Evolutionary conservation across 2,113 vertebrate genomes (phyloP).

Genomic region (Balaenoptera acutorostrata): DNA sequence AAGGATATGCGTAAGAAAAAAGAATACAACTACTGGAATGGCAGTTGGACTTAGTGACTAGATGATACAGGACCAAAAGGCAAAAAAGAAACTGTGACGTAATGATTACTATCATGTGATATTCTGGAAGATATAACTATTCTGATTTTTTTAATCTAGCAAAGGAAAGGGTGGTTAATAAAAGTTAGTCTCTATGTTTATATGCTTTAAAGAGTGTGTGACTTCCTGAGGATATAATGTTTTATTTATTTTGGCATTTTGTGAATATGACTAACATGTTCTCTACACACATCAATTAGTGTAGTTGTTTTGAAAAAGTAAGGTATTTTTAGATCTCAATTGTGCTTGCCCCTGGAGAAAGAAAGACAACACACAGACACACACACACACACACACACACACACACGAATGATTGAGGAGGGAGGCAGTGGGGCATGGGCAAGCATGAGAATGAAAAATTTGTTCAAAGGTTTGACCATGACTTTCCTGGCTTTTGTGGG

Average conservation of each 20-base stretch:
- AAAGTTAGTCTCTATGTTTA: neutral
- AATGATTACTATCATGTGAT: neutral
- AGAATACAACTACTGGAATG: neutral
- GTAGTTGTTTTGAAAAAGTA: slow-evolving; percentile 40
- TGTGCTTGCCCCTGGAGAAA: slow-evolving; percentile 42
- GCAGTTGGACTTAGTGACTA: neutral
- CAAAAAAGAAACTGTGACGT: neutral
- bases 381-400: neutral
- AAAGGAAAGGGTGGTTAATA: neutral
- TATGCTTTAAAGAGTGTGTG: slow-evolving; percentile 3
- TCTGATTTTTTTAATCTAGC: neutral
- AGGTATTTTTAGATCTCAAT: slow-evolving; percentile 53
- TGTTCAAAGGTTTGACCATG: neutral
- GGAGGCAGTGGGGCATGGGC: slow-evolving; percentile 29
- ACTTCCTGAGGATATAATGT: slow-evolving; percentile 14
- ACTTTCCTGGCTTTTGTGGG: neutral
- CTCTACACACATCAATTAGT: slow-evolving; percentile 42
- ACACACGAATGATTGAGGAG: neutral
- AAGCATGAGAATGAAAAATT: slow-evolving; percentile 24
- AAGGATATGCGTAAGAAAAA: neutral
- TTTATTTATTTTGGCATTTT: slow-evolving; percentile 57
- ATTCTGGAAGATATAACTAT: neutral
- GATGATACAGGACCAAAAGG: neutral
- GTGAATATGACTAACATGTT: slow-evolving; percentile 44
- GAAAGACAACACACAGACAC: slow-evolving; percentile 2